Percentiles rank a stretch among this genome's conserved stretches.
Conservation (phyloP, 2,797 vertebrate genomes). For the Spheniscus humboldti region DNA sequence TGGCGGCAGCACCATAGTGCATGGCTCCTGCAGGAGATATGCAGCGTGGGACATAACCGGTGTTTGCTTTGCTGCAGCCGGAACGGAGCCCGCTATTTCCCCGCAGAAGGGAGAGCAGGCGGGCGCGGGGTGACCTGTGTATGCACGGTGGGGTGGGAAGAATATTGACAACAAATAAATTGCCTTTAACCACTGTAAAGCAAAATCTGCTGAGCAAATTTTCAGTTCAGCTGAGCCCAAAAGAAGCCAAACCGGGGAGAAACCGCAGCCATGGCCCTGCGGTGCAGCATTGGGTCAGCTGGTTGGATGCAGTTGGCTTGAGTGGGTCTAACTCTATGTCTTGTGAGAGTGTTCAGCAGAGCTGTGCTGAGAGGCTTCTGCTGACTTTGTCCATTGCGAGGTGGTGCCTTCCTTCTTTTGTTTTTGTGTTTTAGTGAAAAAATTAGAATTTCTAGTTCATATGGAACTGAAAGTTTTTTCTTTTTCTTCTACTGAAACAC, state of each 20-base stretch:
- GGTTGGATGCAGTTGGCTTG: neutral
- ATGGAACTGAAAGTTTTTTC: neutral
- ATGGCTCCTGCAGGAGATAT: rapidly evolving
- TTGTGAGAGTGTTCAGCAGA: neutral
- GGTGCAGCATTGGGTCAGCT: neutral
- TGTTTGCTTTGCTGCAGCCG: neutral
- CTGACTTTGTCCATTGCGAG: neutral
- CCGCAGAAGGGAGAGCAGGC: neutral
- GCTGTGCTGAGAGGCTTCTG: neutral
- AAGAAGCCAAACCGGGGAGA: neutral
- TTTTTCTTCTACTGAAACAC: neutral
- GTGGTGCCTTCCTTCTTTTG: neutral
- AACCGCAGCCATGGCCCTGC: rapidly evolving
- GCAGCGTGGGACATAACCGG: rapidly evolving
- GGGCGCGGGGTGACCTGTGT: neutral
- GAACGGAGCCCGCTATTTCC: neutral
- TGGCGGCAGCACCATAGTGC: rapidly evolving
- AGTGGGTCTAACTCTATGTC: neutral
- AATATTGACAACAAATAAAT: neutral
- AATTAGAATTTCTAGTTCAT: neutral
- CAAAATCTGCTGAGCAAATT: neutral
- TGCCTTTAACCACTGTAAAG: neutral
- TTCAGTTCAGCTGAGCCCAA: neutral
- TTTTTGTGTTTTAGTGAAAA: neutral
- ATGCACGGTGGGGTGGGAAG: neutral